phyloP scores from a whole-genome alignment of 2,888 invertebrate species.

The Drosophila tanythrix region DNA sequence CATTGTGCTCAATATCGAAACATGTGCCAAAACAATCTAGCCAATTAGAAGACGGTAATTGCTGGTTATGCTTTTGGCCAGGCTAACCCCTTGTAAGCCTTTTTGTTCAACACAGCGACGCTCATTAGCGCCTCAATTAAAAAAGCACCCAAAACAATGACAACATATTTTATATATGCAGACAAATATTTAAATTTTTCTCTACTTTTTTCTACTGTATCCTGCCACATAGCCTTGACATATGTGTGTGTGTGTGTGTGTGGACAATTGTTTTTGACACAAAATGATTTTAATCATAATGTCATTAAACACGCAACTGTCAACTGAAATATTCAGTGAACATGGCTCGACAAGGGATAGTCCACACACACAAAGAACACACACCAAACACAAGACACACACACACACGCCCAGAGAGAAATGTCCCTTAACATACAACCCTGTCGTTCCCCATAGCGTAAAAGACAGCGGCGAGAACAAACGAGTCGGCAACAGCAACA shows the following conservation, averaged over 20 bases:
- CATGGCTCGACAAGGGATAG: slow-evolving; percentile 54
- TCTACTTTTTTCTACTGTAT: background rate
- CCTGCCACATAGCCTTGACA: slow-evolving; percentile 35
- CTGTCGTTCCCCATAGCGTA: slow-evolving; percentile 8
- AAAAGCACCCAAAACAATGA: slow-evolving; percentile 51
- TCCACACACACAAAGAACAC: slow-evolving; percentile 18
- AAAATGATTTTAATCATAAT: slow-evolving; percentile 79
- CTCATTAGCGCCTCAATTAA: slow-evolving; percentile 70
- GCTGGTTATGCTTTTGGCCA: slow-evolving; percentile 14
- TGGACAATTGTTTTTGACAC: slow-evolving; percentile 77
- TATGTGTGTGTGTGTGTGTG: slow-evolving; percentile 48
- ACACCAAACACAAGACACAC: background rate
- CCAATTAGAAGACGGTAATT: slow-evolving; percentile 49
- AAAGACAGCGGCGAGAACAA: slow-evolving; percentile 55
- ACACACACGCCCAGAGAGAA: background rate
- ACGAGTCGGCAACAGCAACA: slow-evolving; percentile 33
- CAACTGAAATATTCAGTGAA: slow-evolving; percentile 62
- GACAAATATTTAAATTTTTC: slow-evolving; percentile 18
- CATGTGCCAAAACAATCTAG: slow-evolving; percentile 40
- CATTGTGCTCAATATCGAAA: slow-evolving; percentile 10
- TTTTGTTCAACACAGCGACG: slow-evolving; percentile 45
- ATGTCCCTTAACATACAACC: background rate
- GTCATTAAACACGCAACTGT: slow-evolving; percentile 76
- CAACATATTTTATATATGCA: slow-evolving; percentile 28
- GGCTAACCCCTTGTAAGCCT: slow-evolving; percentile 50